Base-by-base conservation (phyloP, 2,888 invertebrate species). In the Oxytorus armatus region DNA sequence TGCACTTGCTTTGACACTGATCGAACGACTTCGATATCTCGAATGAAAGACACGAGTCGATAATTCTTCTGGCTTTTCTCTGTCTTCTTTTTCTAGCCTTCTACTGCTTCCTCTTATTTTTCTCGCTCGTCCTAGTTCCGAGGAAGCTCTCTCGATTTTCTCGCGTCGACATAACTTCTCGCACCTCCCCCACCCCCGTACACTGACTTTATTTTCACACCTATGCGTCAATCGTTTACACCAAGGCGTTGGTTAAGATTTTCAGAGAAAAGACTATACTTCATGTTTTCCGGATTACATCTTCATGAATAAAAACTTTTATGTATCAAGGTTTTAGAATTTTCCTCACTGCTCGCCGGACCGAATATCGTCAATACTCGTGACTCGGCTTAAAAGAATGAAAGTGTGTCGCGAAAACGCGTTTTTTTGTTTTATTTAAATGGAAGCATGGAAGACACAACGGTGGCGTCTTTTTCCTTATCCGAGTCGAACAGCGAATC, bases 1-100 rank as follows among this genome's bases (percentile, higher is more conserved):
- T 81, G 83, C 79, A 81, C 77, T 77, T 76, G 57, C 47, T 68
- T 61, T 69, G 83, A 81, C 83, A 68, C 79, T 83, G 82, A 83
- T 83, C 77, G 81, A 83, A 73, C 78, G 77, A 72, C 70, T 49
- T 25, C 55, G 47, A 57, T 75, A 77, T 79, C 70, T 69, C 42
- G 75, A 74, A 81, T 77, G 68, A 77, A 72, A 73, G 72, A 72
- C 73, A 77, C 65, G 69, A 81, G 76, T 79, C 76, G 79, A 81
- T 76, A 78, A 72, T 66, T 77, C 61, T 72, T 42, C 8, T 25
- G 44, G n/a, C 47, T 57, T 49, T 39, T 65, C 44, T 55, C 63
- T 72, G 51, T 77, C 66, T 21, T 57, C 69, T 49, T 61, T 69
- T 44, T 68, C 63, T 11, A 25, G 10, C 23, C 33, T 53, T 63